phyloP scores from a whole-genome alignment of 2,888 invertebrate genomes.

The Drymonia ruficornis region DNA sequence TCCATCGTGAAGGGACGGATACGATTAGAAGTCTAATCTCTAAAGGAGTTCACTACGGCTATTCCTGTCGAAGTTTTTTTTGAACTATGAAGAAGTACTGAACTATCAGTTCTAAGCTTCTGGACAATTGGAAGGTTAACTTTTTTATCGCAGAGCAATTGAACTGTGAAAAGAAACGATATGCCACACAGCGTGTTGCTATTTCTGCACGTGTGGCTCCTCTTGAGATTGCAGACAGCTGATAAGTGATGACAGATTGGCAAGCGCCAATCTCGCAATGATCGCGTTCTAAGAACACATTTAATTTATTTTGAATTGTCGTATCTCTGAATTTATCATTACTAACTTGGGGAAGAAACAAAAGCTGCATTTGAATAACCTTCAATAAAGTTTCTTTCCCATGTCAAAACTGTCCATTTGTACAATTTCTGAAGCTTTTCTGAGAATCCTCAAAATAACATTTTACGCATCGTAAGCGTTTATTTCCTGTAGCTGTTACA shows the following conservation, averaged over 20 bases:
- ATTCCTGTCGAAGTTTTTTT: conserved; percentile 42
- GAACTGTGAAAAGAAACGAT: conserved; percentile 12
- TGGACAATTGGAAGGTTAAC: neutral
- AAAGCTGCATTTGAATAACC: no score
- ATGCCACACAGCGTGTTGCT: conserved; percentile 26
- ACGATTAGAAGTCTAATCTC: conserved; percentile 77
- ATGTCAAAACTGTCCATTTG: no score
- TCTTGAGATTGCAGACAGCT: conserved; percentile 39
- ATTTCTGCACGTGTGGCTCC: conserved; percentile 23
- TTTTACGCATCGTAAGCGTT: conserved; percentile 25
- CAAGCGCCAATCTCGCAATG: conserved; percentile 27
- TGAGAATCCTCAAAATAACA: conserved; percentile 30
- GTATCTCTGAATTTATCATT: conserved; percentile 16
- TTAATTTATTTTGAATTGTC: conserved; percentile 24
- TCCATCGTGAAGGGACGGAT: conserved; percentile 62
- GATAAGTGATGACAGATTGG: conserved; percentile 52
- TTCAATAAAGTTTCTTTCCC: no score
- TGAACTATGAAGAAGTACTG: neutral
- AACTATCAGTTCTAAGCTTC: conserved; percentile 7
- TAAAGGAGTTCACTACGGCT: conserved; percentile 50
- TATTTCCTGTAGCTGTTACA: conserved; percentile 31
- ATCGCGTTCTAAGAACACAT: conserved; percentile 23
- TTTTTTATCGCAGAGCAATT: conserved; percentile 3
- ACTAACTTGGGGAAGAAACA: neutral
- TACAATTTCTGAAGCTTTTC: conserved; percentile 23